Conservation (phyloP, 2,888 invertebrate species). For the Erannis defoliaria region DNA sequence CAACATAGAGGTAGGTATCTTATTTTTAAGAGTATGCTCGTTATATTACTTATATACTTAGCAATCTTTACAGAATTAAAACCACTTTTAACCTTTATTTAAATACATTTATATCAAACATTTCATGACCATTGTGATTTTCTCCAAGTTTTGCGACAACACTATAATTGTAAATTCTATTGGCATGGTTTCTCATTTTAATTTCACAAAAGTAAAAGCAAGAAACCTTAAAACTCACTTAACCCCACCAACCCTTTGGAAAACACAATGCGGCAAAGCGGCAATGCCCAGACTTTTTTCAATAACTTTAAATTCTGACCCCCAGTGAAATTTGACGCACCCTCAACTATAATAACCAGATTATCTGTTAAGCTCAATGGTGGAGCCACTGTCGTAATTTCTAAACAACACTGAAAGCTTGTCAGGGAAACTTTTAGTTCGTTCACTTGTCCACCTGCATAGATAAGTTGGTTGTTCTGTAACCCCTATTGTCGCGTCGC, state of each 20-base stretch:
- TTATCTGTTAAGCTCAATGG: neutral
- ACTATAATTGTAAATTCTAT: neutral
- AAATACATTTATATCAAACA: no score
- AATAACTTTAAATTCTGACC: constrained; percentile 80
- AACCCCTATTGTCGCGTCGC: constrained; percentile 74
- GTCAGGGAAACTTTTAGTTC: neutral
- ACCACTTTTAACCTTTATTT: no score
- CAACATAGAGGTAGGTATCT: no score
- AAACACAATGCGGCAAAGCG: constrained; percentile 60
- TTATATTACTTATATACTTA: no score
- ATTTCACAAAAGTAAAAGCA: constrained; percentile 29
- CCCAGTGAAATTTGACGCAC: constrained; percentile 75
- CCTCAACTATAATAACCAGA: constrained; percentile 62
- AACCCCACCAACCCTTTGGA: constrained; percentile 65
- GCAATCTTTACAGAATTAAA: no score
- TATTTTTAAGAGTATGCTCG: no score
- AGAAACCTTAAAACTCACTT: constrained; percentile 49
- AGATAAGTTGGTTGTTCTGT: neutral
- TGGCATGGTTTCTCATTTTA: constrained; percentile 18
- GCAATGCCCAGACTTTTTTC: constrained; percentile 61
- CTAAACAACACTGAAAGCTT: neutral
- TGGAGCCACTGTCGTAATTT: neutral
- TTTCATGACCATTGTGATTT: no score
- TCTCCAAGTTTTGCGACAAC: no score
- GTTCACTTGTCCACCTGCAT: neutral